Conservation (phyloP, 2,888 invertebrate species). For the Azorinus chamasolen region DNA sequence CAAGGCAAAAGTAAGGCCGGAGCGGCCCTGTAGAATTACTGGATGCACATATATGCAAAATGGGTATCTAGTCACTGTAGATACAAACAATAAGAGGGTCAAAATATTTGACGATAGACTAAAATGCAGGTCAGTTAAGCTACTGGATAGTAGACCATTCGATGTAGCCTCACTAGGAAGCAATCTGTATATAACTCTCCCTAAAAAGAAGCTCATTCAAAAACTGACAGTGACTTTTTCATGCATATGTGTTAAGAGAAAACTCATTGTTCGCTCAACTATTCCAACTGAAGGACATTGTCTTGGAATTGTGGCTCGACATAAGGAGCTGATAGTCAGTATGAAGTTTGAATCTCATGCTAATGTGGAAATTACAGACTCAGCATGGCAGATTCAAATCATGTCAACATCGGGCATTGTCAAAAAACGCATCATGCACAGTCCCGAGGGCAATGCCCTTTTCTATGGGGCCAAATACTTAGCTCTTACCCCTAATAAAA, state of each 20-base stretch:
- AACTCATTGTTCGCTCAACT: conserved; percentile 37
- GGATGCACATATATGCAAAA: conserved; percentile 52
- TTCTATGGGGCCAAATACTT: conserved; percentile 54
- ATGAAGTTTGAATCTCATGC: conserved; percentile 39
- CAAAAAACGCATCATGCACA: conserved; percentile 35
- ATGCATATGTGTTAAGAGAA: conserved; percentile 38
- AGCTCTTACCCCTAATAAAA: conserved; percentile 39
- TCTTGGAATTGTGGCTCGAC: conserved; percentile 36
- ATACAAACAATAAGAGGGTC: conserved; percentile 47
- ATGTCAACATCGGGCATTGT: conserved; percentile 43
- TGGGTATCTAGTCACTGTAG: conserved; percentile 51
- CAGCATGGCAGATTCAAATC: conserved; percentile 56
- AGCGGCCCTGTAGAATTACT: conserved; percentile 48
- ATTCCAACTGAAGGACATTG: conserved; percentile 59
- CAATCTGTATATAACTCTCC: conserved; percentile 47
- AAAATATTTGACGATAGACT: conserved; percentile 54
- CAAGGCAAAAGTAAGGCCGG: conserved; percentile 12
- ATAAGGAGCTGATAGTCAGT: conserved; percentile 59
- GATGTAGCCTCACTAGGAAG: conserved; percentile 37
- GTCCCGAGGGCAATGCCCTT: conserved; percentile 37
- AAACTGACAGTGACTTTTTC: conserved; percentile 46
- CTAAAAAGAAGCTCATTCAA: conserved; percentile 47
- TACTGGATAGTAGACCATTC: conserved; percentile 44
- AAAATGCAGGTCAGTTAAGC: conserved; percentile 51
- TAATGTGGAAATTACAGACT: conserved; percentile 41